phyloP scores from a whole-genome alignment of 2,888 invertebrate genomes.

The Trichopoda pennipes region DNA sequence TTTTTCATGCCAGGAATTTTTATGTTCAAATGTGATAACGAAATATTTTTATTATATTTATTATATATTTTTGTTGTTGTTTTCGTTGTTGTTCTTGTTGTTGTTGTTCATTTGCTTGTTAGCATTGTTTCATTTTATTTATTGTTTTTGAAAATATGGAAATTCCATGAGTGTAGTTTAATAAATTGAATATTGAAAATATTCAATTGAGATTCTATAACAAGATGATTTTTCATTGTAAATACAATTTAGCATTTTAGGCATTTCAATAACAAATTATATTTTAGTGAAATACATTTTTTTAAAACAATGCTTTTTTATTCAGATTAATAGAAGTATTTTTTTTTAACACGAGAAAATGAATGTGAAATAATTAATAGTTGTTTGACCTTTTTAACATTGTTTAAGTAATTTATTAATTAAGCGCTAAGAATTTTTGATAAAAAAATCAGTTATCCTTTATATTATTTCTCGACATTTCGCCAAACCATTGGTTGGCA shows the following conservation, averaged over 20 bases:
- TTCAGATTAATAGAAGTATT: no score
- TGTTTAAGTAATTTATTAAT: no score
- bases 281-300: not conserved
- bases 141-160: conserved; percentile 35
- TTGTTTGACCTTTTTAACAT: no score
- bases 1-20: conserved; percentile 62
- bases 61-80: not conserved
- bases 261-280: conserved; percentile 2
- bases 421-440: no score
- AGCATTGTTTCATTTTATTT: conserved; percentile 17
- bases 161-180: conserved; percentile 40
- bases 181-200: conserved; percentile 38
- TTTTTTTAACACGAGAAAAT: no score
- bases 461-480: no score
- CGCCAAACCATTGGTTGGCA: no score
- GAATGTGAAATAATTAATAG: no score
- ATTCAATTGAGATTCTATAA: conserved; percentile 8
- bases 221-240: not conserved
- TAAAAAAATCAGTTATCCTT: no score
- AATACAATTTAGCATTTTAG: not conserved
- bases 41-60: conserved; percentile 64
- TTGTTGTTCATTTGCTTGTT: not conserved
- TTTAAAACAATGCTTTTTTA: not conserved
- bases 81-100: no score
- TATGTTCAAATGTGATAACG: conserved; percentile 62